Evolutionary conservation across 1,140 invertebrate species (phyloP).

Genomic region (Sycobia sp.): DNA sequence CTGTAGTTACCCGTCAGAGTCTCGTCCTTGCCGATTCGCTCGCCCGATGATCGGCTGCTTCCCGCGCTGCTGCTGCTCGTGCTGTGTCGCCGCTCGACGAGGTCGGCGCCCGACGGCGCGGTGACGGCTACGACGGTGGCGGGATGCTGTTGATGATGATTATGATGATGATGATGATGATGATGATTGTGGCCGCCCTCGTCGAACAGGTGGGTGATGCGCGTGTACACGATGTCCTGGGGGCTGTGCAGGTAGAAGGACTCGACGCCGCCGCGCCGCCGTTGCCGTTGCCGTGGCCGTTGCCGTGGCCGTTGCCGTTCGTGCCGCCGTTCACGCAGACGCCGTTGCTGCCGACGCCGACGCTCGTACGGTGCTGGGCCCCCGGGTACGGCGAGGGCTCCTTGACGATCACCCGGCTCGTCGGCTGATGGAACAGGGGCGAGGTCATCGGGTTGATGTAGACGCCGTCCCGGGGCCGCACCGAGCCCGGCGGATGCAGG

Average conservation of each 20-base stretch:
- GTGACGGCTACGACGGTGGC: too few relatives aligned
- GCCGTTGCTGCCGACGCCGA: too few relatives aligned
- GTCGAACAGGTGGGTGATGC: constrained; percentile 79
- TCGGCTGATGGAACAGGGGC: constrained; percentile 42
- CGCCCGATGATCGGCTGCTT: constrained; percentile 28
- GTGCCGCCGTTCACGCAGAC: too few relatives aligned
- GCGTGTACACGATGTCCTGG: constrained; percentile 75
- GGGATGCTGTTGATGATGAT: too few relatives aligned
- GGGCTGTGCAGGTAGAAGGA: constrained; percentile 85
- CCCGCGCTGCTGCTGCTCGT: constrained; percentile 21
- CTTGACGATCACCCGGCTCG: too few relatives aligned
- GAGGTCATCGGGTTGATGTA: constrained; percentile 80
- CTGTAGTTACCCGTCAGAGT: constrained; percentile 54
- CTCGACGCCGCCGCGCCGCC: constrained; percentile 59
- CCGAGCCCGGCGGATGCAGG: constrained; percentile 58
- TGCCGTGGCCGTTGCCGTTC: neutral
- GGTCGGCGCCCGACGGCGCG: too few relatives aligned
- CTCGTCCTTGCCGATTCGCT: constrained; percentile 55
- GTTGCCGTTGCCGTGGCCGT: neutral
- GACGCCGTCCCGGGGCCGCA: constrained; percentile 73
- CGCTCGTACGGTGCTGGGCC: too few relatives aligned
- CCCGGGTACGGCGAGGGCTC: too few relatives aligned
- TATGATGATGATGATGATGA: too few relatives aligned
- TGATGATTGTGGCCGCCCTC: constrained; percentile 44
- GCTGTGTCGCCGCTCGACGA: too few relatives aligned